Evolutionary conservation across 2,797 vertebrate genomes (phyloP).

Genomic region (Moxostoma hubbsi): DNA sequence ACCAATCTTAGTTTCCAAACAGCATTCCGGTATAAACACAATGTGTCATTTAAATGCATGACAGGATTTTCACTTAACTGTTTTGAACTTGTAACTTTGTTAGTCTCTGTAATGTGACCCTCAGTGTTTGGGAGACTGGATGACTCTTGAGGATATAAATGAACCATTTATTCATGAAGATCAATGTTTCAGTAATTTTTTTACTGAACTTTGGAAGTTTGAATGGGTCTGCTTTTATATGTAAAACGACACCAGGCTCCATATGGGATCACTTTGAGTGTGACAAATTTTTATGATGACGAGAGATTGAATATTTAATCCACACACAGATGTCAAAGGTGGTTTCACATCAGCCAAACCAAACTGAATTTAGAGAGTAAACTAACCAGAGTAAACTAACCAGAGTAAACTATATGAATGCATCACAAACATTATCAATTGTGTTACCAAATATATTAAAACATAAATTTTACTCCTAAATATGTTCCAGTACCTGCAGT

Average conservation of each 20-base stretch:
- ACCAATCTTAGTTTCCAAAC: neutral
- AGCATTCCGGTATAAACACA: neutral
- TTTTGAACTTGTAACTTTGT: neutral
- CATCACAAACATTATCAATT: constrained; percentile 14
- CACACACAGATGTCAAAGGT: constrained; percentile 1
- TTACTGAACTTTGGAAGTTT: constrained; percentile 15
- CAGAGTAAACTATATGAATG: too few species aligned
- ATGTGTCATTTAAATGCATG: neutral
- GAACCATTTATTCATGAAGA: neutral
- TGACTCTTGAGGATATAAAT: neutral
- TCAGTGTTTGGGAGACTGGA: neutral
- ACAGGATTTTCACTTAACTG: neutral
- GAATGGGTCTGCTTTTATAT: constrained; percentile 30
- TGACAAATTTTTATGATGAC: constrained; percentile 31
- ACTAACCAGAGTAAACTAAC: too few species aligned
- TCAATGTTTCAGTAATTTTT: constrained; percentile 11
- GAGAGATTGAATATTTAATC: constrained; percentile 36
- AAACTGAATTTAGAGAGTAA: constrained; percentile 7
- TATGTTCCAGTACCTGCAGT: too few species aligned
- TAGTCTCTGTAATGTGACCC: neutral
- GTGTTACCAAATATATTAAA: neutral
- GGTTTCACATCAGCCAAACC: constrained; percentile 28
- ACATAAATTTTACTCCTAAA: too few species aligned
- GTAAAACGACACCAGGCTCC: constrained; percentile 30
- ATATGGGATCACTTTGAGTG: constrained; percentile 34